These are phyloP conservation scores for Apis dorsata DNA, from an alignment of 1,140 invertebrate species.

Conservation along the genomic window DNA sequence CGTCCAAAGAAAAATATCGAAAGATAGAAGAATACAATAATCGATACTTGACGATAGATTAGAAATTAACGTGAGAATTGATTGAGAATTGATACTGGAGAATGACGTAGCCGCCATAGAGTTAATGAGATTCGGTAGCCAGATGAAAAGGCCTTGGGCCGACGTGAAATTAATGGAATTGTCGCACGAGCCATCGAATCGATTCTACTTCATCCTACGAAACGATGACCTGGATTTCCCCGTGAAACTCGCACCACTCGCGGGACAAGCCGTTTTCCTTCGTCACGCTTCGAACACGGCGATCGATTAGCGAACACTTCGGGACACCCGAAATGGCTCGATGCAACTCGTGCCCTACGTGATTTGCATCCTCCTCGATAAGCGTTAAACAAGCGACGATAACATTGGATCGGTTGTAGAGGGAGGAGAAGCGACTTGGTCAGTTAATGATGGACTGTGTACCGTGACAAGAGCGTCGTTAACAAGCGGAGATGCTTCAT, in stretches of 20 bases:
- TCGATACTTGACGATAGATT: not conserved
- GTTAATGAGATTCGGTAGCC: constrained; percentile 34
- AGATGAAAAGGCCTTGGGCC: constrained; percentile 19
- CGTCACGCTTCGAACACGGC: constrained; percentile 12
- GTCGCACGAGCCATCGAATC: constrained; percentile 19
- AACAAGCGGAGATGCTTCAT: constrained; percentile 25
- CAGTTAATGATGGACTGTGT: constrained; percentile 23
- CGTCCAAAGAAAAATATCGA: no score
- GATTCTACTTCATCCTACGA: constrained; percentile 1
- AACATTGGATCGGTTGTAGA: constrained; percentile 8
- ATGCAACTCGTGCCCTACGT: not conserved
- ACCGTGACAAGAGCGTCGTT: constrained; percentile 10
- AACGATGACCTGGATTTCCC: constrained; percentile 3
- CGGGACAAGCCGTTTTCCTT: constrained; percentile 4
- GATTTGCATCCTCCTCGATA: constrained; percentile 39
- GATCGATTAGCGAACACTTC: constrained; percentile 33
- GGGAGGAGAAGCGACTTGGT: not conserved
- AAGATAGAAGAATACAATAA: no score
- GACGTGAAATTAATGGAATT: constrained; percentile 41
- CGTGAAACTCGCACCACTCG: not conserved
- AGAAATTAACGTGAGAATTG: not conserved
- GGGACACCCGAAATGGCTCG: not conserved
- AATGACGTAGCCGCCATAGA: not conserved
- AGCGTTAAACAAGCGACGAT: constrained; percentile 18
- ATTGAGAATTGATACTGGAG: not conserved